Base-by-base conservation (phyloP, 2,113 vertebrate species). In the Gopherus flavomarginatus region DNA sequence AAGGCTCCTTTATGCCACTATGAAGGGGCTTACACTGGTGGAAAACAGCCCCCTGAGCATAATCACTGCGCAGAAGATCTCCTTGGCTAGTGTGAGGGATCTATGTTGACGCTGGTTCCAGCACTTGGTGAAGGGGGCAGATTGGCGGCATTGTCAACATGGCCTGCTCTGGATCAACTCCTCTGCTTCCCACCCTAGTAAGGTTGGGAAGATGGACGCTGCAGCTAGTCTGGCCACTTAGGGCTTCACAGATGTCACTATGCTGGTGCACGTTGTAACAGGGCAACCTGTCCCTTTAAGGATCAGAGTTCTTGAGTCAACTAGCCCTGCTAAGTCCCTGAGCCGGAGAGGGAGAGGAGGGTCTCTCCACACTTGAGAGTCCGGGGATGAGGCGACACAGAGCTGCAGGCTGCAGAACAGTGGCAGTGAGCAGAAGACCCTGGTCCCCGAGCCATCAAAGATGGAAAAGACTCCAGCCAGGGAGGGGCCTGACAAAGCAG, bases 21-120 rank as follows among this genome's bases (percentile, higher is more conserved):
- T 4, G 31, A 12, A 31, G 57, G 11, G 13, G 59, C 5, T 9
- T 17, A n/a, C n/a, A 19, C 65, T 69, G 35, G 35, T n/a, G 16
- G 35, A 10, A n/a, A n/a, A 17, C 65, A 69, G 35, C 31, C 8
- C 62, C 65, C 65, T 38, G 65, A 17, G 16, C 62, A 14, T 62
- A 16, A 14, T 16, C 59, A 3, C 59, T 62, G 59, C 6, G 6
- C 29, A 13, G 31, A 13, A 29, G 14, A 26, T 35, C 65, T 89
- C 59, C 59, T 0, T 0, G 57, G 31, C 14, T 0, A 81, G 19
- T 0, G 1, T 4, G 5, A 1, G 1, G 1, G 62, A 11, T n/a
- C 62, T n/a, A 35, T 21, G 69, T 10, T 38, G 35, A 21, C 8
- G n/a, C 35, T 38, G 38, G 31, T 35, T 17, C 62, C 62, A n/a